Percentiles rank a stretch among this genome's conserved stretches.
Conservation (phyloP, 1,140 invertebrate species). For the Archivesica marissinica region DNA sequence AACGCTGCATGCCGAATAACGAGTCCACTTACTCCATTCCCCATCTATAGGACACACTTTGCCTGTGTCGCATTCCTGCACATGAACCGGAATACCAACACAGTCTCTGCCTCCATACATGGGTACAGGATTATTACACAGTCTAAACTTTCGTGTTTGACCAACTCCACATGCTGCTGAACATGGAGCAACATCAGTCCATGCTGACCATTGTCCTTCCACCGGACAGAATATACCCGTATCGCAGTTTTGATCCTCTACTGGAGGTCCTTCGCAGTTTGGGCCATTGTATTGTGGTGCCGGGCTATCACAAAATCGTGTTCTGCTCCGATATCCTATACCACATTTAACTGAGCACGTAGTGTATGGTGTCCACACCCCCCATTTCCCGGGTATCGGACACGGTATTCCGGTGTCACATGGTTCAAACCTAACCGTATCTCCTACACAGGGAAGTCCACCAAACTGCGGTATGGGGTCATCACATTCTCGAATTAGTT, state of each 20-base stretch:
- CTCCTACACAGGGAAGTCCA: slow-evolving; percentile 34
- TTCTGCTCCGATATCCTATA: background rate
- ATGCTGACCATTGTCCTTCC: slow-evolving; percentile 45
- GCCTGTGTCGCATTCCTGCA: slow-evolving; percentile 41
- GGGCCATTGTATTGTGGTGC: slow-evolving; percentile 27
- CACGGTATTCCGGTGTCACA: slow-evolving; percentile 57
- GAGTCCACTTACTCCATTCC: slow-evolving; percentile 76
- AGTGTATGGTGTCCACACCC: slow-evolving; percentile 9
- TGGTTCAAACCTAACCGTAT: background rate
- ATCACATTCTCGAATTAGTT: slow-evolving; percentile 25
- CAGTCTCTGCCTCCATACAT: slow-evolving; percentile 49
- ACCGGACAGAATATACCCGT: slow-evolving; percentile 50
- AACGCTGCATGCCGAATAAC: slow-evolving; percentile 72
- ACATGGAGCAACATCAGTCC: slow-evolving; percentile 41
- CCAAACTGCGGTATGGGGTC: slow-evolving; percentile 45
- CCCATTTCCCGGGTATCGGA: slow-evolving; percentile 45
- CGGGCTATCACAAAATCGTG: slow-evolving; percentile 37
- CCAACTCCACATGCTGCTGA: slow-evolving; percentile 36
- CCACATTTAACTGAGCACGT: slow-evolving; percentile 34
- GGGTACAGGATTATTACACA: slow-evolving; percentile 52
- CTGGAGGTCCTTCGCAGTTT: slow-evolving; percentile 8
- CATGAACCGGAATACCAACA: slow-evolving; percentile 33
- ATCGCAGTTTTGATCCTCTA: slow-evolving; percentile 39
- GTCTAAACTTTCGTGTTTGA: slow-evolving; percentile 2
- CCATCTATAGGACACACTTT: slow-evolving; percentile 69